Conservation (phyloP, 2,888 invertebrate genomes). For the Julus scandinavius region DNA sequence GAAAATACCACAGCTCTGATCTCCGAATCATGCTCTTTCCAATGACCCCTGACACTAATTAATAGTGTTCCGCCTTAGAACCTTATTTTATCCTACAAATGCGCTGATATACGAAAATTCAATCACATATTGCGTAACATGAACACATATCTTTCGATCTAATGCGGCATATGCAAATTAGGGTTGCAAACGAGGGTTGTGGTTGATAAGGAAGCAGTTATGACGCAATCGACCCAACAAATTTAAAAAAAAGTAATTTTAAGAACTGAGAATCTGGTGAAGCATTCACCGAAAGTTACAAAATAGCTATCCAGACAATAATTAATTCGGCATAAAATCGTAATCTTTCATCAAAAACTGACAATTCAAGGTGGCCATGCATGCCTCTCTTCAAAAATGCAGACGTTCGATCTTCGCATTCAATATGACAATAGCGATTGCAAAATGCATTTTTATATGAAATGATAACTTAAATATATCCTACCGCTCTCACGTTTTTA, state of each 20-base stretch:
- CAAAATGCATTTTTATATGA: background rate
- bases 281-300: background rate
- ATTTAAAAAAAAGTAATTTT: background rate
- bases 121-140: background rate
- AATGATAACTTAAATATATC: no score
- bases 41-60: no score
- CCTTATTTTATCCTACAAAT: no score
- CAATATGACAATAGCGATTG: background rate
- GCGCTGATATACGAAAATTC: no score
- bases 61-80: no score
- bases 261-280: background rate
- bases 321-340: no score
- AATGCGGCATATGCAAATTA: slow-evolving; percentile 38
- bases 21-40: no score
- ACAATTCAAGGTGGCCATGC: background rate
- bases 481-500: no score
- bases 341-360: no score
- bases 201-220: background rate
- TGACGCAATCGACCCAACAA: background rate
- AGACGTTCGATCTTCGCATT: background rate
- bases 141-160: background rate
- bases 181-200: background rate
- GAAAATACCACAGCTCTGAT: no score
- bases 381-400: background rate
- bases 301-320: no score